Conservation (phyloP, 2,888 invertebrate species). For the Oscheius sp. region DNA sequence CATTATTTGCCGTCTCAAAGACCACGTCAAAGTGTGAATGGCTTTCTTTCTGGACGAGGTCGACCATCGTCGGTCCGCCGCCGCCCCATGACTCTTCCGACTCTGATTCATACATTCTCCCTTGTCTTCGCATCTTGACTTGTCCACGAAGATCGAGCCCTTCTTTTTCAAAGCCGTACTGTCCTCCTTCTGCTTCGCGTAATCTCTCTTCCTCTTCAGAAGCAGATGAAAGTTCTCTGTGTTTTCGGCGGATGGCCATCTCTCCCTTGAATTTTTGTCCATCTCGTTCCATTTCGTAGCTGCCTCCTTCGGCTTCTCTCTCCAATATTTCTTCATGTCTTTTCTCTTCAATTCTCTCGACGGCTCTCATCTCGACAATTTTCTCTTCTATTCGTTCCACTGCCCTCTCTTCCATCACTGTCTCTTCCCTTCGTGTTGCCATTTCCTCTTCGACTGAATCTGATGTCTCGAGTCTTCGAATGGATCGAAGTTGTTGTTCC, state of each 20-base stretch:
- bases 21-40: slow-evolving; percentile 67
- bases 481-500: slow-evolving; percentile 41
- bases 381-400: slow-evolving; percentile 16
- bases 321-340: slow-evolving; percentile 27
- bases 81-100: slow-evolving; percentile 52
- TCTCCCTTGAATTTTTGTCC: slow-evolving; percentile 63
- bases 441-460: slow-evolving; percentile 28
- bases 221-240: slow-evolving; percentile 53
- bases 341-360: background rate
- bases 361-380: slow-evolving; percentile 6
- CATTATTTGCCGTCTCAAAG: slow-evolving; percentile 63
- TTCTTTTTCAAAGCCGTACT: slow-evolving; percentile 55
- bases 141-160: slow-evolving; percentile 56
- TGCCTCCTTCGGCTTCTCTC: slow-evolving; percentile 53
- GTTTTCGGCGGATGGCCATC: slow-evolving; percentile 46
- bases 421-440: slow-evolving; percentile 11
- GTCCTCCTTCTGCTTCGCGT: slow-evolving; percentile 61
- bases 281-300: slow-evolving; percentile 53
- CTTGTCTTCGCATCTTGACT: slow-evolving; percentile 44
- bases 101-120: slow-evolving; percentile 53
- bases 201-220: slow-evolving; percentile 53
- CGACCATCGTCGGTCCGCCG: slow-evolving; percentile 60
- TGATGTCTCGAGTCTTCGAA: slow-evolving; percentile 23
- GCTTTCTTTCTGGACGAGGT: slow-evolving; percentile 67
- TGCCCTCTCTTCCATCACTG: slow-evolving; percentile 2